Conservation (phyloP, 2,888 invertebrate species). For the Habroteleia sp. region DNA sequence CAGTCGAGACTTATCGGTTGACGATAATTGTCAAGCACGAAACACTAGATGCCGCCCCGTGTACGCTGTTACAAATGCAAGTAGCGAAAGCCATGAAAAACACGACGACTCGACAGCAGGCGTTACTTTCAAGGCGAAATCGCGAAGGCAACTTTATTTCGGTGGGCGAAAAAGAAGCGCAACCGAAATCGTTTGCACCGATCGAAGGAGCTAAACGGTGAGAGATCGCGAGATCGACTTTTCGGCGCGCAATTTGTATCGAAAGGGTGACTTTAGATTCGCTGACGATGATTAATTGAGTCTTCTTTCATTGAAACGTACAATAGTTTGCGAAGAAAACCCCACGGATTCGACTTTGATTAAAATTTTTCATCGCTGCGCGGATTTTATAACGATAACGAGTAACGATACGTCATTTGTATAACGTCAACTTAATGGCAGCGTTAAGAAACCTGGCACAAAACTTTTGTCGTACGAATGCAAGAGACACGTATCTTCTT, state of each 20-base stretch:
- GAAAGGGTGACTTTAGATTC: not conserved
- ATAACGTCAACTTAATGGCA: constrained; percentile 4
- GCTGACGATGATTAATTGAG: not conserved
- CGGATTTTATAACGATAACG: constrained; percentile 21
- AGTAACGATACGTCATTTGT: constrained; percentile 1
- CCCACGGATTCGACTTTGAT: constrained; percentile 1
- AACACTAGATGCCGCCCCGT: constrained; percentile 18
- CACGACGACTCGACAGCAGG: constrained; percentile 29
- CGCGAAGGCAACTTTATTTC: constrained; percentile 40
- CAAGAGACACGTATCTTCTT: constrained; percentile 23
- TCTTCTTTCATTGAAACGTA: constrained; percentile 3
- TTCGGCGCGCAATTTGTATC: not conserved
- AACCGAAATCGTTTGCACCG: too few species aligned
- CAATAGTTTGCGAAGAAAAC: not conserved
- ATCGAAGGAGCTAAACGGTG: too few species aligned
- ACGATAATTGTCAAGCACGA: constrained; percentile 29
- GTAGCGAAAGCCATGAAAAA: constrained; percentile 22
- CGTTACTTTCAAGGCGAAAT: constrained; percentile 48
- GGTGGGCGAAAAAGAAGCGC: constrained; percentile 27
- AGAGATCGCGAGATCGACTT: too few species aligned
- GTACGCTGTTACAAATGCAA: constrained; percentile 27
- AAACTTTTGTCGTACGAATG: constrained; percentile 21
- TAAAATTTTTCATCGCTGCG: constrained; percentile 14
- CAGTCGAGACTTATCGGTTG: constrained; percentile 9
- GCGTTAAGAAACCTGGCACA: constrained; percentile 6